Evolutionary conservation across 2,797 vertebrate genomes (phyloP).

Genomic region (Rousettus madagascariensis): DNA sequence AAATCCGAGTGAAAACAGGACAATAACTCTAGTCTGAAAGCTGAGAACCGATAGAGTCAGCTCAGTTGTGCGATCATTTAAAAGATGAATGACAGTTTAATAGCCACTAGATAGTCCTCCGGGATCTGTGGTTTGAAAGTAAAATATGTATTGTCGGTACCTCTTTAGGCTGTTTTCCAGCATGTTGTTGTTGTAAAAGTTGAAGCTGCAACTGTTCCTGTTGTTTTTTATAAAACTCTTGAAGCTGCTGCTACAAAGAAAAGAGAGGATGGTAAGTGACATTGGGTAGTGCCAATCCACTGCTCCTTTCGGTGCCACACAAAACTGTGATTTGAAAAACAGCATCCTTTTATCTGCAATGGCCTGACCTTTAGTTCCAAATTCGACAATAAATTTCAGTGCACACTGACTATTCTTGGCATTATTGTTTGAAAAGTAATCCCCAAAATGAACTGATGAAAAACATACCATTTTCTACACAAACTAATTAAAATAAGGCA

Average conservation of each 20-base stretch:
- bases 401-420: slow-evolving; percentile 86
- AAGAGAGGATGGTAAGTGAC: slow-evolving; percentile 83
- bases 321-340: slow-evolving; percentile 87
- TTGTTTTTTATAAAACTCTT: slow-evolving; percentile 99
- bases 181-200: slow-evolving; percentile 99
- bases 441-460: slow-evolving; percentile 90
- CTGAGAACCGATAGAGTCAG: slow-evolving; percentile 82
- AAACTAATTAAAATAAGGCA: slow-evolving; percentile 90
- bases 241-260: slow-evolving; percentile 98
- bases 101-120: slow-evolving; percentile 82
- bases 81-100: slow-evolving; percentile 87
- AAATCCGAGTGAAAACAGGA: slow-evolving; percentile 82
- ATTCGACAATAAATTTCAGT: slow-evolving; percentile 87
- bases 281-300: slow-evolving; percentile 76
- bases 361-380: slow-evolving; percentile 89
- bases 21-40: slow-evolving; percentile 84
- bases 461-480: slow-evolving; percentile 90
- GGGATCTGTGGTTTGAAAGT: slow-evolving; percentile 84
- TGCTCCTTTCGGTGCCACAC: slow-evolving; percentile 80
- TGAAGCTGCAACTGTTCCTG: slow-evolving; percentile 99
- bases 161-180: slow-evolving; percentile 99
- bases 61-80: slow-evolving; percentile 84
- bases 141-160: slow-evolving; percentile 90
- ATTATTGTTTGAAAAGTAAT: slow-evolving; percentile 90
- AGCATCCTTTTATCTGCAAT: slow-evolving; percentile 89